Evolutionary conservation across 2,113 vertebrate species (phyloP).

Genomic region (Lamprologus sp.): DNA sequence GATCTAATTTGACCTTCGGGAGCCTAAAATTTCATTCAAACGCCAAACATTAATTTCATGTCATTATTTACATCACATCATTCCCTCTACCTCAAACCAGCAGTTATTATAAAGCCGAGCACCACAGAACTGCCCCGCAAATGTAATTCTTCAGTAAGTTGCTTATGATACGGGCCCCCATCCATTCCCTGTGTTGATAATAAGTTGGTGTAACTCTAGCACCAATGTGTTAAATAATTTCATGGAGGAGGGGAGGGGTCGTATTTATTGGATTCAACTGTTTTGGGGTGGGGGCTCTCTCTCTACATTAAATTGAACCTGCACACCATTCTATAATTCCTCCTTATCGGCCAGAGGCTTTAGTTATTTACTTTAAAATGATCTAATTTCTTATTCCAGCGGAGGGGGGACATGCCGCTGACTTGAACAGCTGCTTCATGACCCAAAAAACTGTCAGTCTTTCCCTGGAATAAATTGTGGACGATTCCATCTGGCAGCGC

Average conservation of each 20-base stretch:
- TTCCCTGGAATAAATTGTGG: slow-evolving; percentile 87
- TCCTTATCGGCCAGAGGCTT: slow-evolving; percentile 73
- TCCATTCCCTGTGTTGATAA: slow-evolving; percentile 42
- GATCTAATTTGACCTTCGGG: slow-evolving; percentile 14
- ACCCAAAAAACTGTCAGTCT: slow-evolving; percentile 89
- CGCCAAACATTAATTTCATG: background rate
- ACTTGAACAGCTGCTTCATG: slow-evolving; percentile 85
- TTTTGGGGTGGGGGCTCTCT: slow-evolving; percentile 39
- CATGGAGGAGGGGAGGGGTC: slow-evolving; percentile 29
- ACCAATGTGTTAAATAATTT: slow-evolving; percentile 58
- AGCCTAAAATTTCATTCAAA: background rate
- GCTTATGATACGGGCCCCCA: background rate
- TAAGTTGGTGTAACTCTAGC: slow-evolving; percentile 38
- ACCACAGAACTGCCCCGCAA: background rate
- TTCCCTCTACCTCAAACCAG: background rate
- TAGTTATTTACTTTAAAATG: slow-evolving; percentile 83
- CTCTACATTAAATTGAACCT: slow-evolving; percentile 62
- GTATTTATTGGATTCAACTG: slow-evolving; percentile 68
- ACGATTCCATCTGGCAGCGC: slow-evolving; percentile 57
- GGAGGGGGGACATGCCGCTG: slow-evolving; percentile 72
- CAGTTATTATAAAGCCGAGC: background rate
- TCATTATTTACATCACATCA: background rate
- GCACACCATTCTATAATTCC: slow-evolving; percentile 74
- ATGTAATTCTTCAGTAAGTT: slow-evolving; percentile 36
- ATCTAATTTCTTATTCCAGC: slow-evolving; percentile 82